Percentiles rank a stretch among this genome's conserved stretches.
These are phyloP conservation scores for Meloe dianella DNA, from an alignment of 2,888 invertebrate species.

Conservation along the genomic window DNA sequence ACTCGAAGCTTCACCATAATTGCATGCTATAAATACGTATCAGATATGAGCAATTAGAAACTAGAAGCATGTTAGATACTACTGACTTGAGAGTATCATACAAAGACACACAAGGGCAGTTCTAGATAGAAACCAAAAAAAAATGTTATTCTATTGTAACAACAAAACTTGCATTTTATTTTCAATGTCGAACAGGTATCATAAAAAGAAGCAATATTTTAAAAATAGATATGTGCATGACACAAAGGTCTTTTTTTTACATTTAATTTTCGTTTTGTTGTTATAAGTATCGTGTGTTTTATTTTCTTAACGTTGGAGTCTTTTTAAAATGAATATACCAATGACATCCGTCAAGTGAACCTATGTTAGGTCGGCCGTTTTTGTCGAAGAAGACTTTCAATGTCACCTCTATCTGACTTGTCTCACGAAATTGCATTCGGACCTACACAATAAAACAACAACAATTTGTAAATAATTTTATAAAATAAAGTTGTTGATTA, in stretches of 20 bases:
- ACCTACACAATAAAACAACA: not conserved
- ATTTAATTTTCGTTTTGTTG: slow-evolving; percentile 41
- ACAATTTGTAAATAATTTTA: too few relatives aligned
- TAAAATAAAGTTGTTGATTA: too few relatives aligned
- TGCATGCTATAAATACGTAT: slow-evolving; percentile 59
- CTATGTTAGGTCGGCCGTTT: slow-evolving; percentile 48
- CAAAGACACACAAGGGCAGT: not conserved
- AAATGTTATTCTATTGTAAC: not conserved
- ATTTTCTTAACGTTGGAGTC: slow-evolving; percentile 43
- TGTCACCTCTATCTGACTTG: slow-evolving; percentile 41
- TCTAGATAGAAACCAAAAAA: not conserved
- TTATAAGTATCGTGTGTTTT: slow-evolving; percentile 37
- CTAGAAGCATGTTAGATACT: slow-evolving; percentile 40
- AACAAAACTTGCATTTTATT: not conserved
- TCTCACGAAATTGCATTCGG: slow-evolving; percentile 40
- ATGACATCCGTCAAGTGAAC: slow-evolving; percentile 49
- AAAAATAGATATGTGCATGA: slow-evolving; percentile 27
- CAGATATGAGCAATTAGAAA: slow-evolving; percentile 59
- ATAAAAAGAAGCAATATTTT: slow-evolving; percentile 22
- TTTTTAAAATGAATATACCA: slow-evolving; percentile 45
- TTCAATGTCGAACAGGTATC: slow-evolving; percentile 14
- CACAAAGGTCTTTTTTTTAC: slow-evolving; percentile 23
- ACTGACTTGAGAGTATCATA: not conserved
- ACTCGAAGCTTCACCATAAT: slow-evolving; percentile 58
- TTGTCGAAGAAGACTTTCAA: slow-evolving; percentile 42